A percentile compares a stretch with the other conserved stretches of the same genome.
Conservation (phyloP, 2,797 vertebrate species). For the Anguilla anguilla region DNA sequence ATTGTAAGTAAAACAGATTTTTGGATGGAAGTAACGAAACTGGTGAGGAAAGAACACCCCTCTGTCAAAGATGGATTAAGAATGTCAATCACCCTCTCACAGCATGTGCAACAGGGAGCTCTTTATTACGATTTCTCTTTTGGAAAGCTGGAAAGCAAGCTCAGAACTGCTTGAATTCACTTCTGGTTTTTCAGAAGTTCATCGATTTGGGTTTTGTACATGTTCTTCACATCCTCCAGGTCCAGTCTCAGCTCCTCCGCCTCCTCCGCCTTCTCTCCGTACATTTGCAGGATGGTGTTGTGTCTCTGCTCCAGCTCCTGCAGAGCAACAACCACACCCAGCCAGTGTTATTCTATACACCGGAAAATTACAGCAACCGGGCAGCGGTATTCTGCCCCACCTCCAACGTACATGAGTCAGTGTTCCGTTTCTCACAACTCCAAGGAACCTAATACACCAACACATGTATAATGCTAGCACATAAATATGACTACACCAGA, state of each 20-base stretch:
- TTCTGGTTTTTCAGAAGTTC: constrained; percentile 88
- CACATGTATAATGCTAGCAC: neutral
- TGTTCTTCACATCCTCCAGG: constrained; percentile 97
- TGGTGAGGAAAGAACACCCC: neutral
- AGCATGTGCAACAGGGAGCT: constrained; percentile 11
- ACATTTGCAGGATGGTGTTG: constrained; percentile 99
- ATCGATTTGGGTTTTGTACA: constrained; percentile 98
- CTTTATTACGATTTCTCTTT: neutral
- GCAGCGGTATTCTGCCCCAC: neutral
- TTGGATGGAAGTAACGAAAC: neutral
- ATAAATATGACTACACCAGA: neutral
- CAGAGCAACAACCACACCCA: constrained; percentile 43
- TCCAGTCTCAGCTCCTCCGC: constrained; percentile 93
- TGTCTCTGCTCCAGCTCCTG: constrained; percentile 97
- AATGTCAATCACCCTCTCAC: neutral
- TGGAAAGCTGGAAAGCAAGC: neutral
- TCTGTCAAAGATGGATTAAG: neutral
- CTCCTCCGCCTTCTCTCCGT: constrained; percentile 97
- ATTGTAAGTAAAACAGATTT: neutral
- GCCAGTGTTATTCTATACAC: neutral
- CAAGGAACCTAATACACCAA: neutral
- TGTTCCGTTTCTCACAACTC: neutral
- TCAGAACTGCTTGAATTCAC: constrained; percentile 48
- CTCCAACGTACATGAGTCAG: neutral
- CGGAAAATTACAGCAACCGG: neutral